Evolutionary conservation across 2,888 invertebrate species (phyloP).

Genomic region (Andrena trimmerana): DNA sequence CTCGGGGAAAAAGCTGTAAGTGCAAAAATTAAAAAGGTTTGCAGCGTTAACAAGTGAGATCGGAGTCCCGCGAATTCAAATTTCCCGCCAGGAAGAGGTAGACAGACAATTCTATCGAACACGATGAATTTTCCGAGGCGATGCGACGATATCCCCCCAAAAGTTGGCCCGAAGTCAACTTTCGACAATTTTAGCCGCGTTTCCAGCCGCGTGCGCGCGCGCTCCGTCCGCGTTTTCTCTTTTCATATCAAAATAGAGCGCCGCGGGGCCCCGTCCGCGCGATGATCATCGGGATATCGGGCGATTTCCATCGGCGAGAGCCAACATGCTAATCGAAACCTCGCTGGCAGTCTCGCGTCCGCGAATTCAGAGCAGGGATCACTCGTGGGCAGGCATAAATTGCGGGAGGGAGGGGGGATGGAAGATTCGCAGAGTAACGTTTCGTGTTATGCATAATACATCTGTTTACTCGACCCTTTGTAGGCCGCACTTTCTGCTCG

Average conservation of each 20-base stretch:
- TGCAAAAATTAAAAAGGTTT: too few relatives aligned
- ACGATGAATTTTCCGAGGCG: background rate
- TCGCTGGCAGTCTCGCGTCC: slow-evolving; percentile 5
- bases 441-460: slow-evolving; percentile 48
- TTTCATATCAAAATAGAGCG: slow-evolving; percentile 40
- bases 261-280: slow-evolving; percentile 32
- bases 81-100: background rate
- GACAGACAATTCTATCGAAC: background rate
- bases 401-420: background rate
- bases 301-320: slow-evolving; percentile 10
- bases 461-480: slow-evolving; percentile 46
- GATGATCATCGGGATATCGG: slow-evolving; percentile 41
- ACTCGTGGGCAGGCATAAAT: background rate
- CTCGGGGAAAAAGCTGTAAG: too few relatives aligned
- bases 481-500: slow-evolving; percentile 32
- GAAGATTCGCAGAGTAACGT: slow-evolving; percentile 9
- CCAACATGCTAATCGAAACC: slow-evolving; percentile 11
- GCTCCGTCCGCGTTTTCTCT: slow-evolving; percentile 3
- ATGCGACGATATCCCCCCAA: background rate
- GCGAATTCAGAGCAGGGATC: background rate
- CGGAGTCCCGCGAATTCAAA: background rate
- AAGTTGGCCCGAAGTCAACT: slow-evolving; percentile 28
- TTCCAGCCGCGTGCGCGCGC: background rate
- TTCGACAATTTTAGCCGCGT: slow-evolving; percentile 26
- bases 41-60: background rate